Percentiles rank a stretch among this genome's conserved stretches.
phyloP scores from a whole-genome alignment of 2,888 invertebrate species.

The Busseola fusca region DNA sequence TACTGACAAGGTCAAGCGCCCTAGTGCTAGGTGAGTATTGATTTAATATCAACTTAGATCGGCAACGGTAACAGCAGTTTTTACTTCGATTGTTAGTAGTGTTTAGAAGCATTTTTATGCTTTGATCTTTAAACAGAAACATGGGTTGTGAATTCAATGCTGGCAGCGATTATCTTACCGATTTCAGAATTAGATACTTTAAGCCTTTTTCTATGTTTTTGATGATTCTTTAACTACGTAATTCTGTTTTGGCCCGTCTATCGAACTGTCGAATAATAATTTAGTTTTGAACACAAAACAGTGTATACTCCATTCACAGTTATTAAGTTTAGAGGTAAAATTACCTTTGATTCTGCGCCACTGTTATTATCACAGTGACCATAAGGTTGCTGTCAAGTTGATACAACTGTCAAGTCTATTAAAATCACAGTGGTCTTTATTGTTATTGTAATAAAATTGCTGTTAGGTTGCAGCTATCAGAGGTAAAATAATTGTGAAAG shows the following conservation, averaged over 20 bases:
- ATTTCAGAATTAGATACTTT: not conserved
- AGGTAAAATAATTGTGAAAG: not conserved
- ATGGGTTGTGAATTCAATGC: not conserved
- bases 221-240: not conserved
- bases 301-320: not conserved
- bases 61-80: not conserved
- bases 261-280: not conserved
- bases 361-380: not conserved
- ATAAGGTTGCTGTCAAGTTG: not conserved
- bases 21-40: constrained; percentile 49
- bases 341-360: not conserved
- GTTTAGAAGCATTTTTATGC: not conserved
- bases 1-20: constrained; percentile 78
- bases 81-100: constrained; percentile 3
- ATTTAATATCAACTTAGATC: constrained; percentile 48
- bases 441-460: not conserved
- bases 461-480: not conserved
- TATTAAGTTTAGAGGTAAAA: too few species aligned
- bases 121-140: not conserved
- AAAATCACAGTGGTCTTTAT: not conserved
- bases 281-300: not conserved
- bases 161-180: not conserved
- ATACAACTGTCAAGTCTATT: not conserved
- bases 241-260: not conserved
- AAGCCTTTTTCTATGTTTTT: not conserved